Evolutionary conservation across 35 echinoderm and acorn worm genomes (phyloP), one percentile per base, ranked within the genome.

Genomic region (Nesometra sesokonis): DNA sequence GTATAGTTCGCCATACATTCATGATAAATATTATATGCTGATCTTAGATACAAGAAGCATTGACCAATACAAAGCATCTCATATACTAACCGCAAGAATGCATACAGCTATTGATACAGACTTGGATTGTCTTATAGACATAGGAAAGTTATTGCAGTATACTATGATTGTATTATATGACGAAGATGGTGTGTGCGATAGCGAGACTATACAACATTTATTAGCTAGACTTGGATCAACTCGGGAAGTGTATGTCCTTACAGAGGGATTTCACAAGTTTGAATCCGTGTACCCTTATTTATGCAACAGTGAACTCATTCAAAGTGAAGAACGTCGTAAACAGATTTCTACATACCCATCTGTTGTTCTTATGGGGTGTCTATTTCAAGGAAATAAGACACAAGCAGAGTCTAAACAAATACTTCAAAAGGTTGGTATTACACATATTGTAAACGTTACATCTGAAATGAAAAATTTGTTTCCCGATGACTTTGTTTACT

Each of bases 401-500:
- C 95, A 94, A 34, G 90, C 95, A 5, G 67, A 32, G 30, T 85
- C 34, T 36, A 80, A 77, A 40, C 67, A 46, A 27, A 46, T 93
- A 29, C 78, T 94, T 36, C 46, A 90, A 77, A 81, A 98, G 36
- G 67, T 98, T 23, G 35, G 67, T 29, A 91, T 94, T 32, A 94
- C 92, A 30, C 95, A 97, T 85, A 81, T 97, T 38, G 87, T 97
- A 47, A 94, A 93, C 36, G 87, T 91, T 34, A 91, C 91, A 0
- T 86, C 84, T 0, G 92, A 97, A 33, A 85, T 88, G 21, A 37
- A 82, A 29, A 91, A 90, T 81, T 52, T 80, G 13, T 98, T 92
- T 35, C 79, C 57, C 13, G 84, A 93, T 34, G 35, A 84, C 34
- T 91, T 87, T 46, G 85, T 89, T 34, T 94, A 98, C 37, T 86